A percentile compares a stretch with the other conserved stretches of the same genome.
Conservation (phyloP, 2,113 vertebrate species). For the Guaruba guarouba region DNA sequence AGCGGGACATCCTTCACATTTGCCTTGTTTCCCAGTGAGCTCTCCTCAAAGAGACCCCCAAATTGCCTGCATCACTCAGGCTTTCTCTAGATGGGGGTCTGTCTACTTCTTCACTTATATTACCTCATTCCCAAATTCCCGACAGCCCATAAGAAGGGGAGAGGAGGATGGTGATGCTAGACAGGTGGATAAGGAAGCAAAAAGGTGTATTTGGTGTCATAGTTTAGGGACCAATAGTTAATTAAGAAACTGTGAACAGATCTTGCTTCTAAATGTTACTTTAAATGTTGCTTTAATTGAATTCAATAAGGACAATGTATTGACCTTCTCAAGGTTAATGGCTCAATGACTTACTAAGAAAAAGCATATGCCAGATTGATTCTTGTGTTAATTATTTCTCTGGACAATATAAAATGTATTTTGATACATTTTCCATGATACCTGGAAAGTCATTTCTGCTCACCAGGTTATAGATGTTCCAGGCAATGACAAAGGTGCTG, state of each 20-base stretch:
- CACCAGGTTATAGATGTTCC: background rate
- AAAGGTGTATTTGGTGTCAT: background rate
- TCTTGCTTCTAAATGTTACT: background rate
- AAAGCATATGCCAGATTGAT: background rate
- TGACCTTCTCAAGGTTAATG: constrained; percentile 36
- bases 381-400: background rate
- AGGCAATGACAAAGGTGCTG: background rate
- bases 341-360: background rate
- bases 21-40: background rate
- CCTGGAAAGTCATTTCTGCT: background rate
- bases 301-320: background rate
- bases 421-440: background rate
- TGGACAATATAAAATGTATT: background rate
- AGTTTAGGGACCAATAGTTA: background rate
- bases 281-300: background rate
- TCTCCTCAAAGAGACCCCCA: background rate
- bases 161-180: background rate
- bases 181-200: background rate
- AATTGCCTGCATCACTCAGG: background rate
- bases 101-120: background rate
- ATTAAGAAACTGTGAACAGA: background rate
- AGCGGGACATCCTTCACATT: background rate
- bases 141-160: background rate
- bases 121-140: background rate
- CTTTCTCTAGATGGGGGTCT: background rate